These are phyloP conservation scores for Diadumene lineata DNA, from an alignment of 92 coral and sea anemone species.

Conservation along the genomic window DNA sequence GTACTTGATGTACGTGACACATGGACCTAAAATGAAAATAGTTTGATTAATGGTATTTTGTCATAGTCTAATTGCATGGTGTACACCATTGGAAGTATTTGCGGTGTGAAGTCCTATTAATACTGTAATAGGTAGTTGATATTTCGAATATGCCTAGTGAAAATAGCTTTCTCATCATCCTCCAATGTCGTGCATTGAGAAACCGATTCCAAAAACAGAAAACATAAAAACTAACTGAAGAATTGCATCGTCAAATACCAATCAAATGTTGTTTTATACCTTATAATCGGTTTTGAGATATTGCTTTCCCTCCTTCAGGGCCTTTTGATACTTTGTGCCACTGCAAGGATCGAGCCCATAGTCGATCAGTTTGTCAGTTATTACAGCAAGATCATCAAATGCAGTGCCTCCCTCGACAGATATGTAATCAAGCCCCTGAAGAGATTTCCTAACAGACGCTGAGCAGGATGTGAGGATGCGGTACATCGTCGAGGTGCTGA, in stretches of 20 bases:
- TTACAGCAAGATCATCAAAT: slow-evolving; percentile 30
- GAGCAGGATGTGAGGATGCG: slow-evolving; percentile 34
- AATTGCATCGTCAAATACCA: too few species aligned
- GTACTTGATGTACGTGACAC: slow-evolving; percentile 26
- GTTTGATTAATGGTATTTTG: neutral
- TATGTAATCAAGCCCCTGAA: slow-evolving; percentile 43
- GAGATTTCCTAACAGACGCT: slow-evolving; percentile 39
- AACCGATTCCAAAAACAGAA: too few species aligned
- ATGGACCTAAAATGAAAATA: slow-evolving; percentile 40
- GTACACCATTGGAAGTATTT: neutral
- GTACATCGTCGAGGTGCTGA: slow-evolving; percentile 18
- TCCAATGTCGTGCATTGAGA: neutral
- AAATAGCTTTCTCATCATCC: neutral
- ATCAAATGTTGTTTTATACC: too few species aligned
- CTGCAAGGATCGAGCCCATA: slow-evolving; percentile 13
- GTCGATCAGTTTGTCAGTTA: slow-evolving; percentile 29
- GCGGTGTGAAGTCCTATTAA: neutral
- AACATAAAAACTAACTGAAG: too few species aligned
- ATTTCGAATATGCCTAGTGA: neutral
- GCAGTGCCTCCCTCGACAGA: slow-evolving; percentile 31
- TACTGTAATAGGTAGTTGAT: neutral
- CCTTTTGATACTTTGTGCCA: slow-evolving; percentile 22
- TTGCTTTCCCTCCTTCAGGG: slow-evolving; percentile 17
- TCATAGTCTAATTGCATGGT: neutral
- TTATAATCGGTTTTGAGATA: slow-evolving; percentile 7